phyloP scores from a whole-genome alignment of 2,113 vertebrate genomes.

The Gobio gobio region DNA sequence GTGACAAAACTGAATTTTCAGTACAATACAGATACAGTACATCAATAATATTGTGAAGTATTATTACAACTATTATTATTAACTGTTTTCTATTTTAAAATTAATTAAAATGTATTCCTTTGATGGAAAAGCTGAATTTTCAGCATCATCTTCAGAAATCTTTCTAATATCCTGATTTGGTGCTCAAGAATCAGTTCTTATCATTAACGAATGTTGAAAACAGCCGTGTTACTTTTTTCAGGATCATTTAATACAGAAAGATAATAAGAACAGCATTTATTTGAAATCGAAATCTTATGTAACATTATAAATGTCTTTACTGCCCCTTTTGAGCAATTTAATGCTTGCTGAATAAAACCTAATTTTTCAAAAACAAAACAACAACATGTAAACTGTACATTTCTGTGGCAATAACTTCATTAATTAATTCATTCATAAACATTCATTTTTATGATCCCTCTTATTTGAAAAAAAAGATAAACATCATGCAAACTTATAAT shows the following conservation, averaged over 20 bases:
- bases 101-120: background rate
- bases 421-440: background rate
- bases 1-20: no score
- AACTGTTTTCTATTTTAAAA: background rate
- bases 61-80: no score
- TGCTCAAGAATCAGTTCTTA: background rate
- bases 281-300: background rate
- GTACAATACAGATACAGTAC: no score
- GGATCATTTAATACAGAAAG: background rate
- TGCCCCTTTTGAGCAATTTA: background rate
- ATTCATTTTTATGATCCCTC: background rate
- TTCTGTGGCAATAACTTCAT: background rate
- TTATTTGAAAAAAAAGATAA: background rate
- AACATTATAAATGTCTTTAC: background rate
- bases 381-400: background rate
- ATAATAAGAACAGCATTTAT: background rate
- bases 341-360: background rate
- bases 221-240: background rate
- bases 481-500: conserved; percentile 13
- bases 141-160: background rate
- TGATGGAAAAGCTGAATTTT: background rate
- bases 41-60: background rate
- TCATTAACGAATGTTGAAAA: background rate
- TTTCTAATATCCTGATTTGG: background rate
- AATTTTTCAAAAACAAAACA: background rate